Evolutionary conservation across 2,797 vertebrate species (phyloP).

Genomic region (Diplodus sargus): DNA sequence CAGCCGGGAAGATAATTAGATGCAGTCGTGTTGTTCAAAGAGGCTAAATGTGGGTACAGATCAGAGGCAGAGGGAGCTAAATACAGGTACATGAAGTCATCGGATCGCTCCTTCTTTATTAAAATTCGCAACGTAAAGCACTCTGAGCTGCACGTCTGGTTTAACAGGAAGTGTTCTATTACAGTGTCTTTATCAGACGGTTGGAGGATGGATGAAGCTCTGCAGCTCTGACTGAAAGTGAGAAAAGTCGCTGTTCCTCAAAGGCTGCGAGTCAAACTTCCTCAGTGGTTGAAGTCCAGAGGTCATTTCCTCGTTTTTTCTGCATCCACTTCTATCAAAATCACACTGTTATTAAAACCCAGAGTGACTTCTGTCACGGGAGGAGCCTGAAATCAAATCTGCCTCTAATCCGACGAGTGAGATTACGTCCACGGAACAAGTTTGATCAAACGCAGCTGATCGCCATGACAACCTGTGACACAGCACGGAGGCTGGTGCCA

Average conservation of each 20-base stretch:
- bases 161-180: not conserved
- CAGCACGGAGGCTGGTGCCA: not conserved
- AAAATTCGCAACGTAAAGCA: not conserved
- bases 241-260: slow-evolving; percentile 40
- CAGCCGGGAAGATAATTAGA: slow-evolving; percentile 12
- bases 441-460: slow-evolving; percentile 24
- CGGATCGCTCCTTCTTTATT: not conserved
- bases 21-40: slow-evolving; percentile 7
- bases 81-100: slow-evolving; percentile 1
- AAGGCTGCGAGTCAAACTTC: slow-evolving; percentile 25
- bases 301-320: slow-evolving; percentile 35
- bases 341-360: not conserved
- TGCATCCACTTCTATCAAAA: not conserved
- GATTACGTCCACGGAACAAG: slow-evolving; percentile 5
- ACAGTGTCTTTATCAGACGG: not conserved
- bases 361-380: not conserved
- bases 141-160: not conserved
- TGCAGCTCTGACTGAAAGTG: slow-evolving; percentile 6
- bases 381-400: not conserved
- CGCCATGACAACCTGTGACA: not conserved
- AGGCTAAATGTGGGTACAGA: slow-evolving; percentile 35
- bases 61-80: slow-evolving; percentile 27
- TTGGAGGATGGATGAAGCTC: not conserved
- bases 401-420: not conserved
- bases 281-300: slow-evolving; percentile 17